Evolutionary conservation across 2,888 invertebrate species (phyloP), one percentile per base, ranked within the genome.

Genomic region (Odiellus spinosus): DNA sequence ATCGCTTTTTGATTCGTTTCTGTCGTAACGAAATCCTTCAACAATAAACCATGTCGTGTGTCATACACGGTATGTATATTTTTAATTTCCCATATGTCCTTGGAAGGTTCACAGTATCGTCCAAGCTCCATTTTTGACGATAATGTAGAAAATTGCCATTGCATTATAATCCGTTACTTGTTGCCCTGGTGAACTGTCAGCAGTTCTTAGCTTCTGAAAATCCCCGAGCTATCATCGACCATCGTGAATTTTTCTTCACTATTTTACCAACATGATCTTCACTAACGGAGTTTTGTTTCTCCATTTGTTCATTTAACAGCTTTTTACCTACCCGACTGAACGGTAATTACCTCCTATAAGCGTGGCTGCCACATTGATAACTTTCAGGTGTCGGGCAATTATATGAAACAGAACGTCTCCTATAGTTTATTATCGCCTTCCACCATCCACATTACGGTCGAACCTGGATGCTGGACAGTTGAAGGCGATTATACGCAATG

Each of bases 51-150:
- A 17, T 43, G 47, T 1, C 39, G 14, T 1, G 43, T 18, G 32
- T 41, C 47, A 18, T 43, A 47, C 14, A 43, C 39, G 1, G 47
- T 47, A 38, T 47, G 32, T 10, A 47, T 43, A 4, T 38, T 40
- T 2, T 44, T 47, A 12, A 12, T 6, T 1, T 17, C 5, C 47
- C 47, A 47, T 1, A 33, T 43, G 14, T 42, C 40, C 34, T 14
- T 40, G 6, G 43, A 42, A 15, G 33, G 19, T 47, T 39, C 1
- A 15, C 47, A 15, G 43, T 43, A 17, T 47, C 47, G 26, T 47
- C 42, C 18, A 47, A 33, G 17, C 20, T 42, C 11, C 32, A 18
- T 42, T 36, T 6, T 46, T 38, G 2, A 46, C 20, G 12, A 38
- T 18, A 2, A 46, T 18, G 26, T 42, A 46, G 26, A 36, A 3